phyloP scores from a whole-genome alignment of 2,797 vertebrate genomes.

The Lacerta bilineata region DNA sequence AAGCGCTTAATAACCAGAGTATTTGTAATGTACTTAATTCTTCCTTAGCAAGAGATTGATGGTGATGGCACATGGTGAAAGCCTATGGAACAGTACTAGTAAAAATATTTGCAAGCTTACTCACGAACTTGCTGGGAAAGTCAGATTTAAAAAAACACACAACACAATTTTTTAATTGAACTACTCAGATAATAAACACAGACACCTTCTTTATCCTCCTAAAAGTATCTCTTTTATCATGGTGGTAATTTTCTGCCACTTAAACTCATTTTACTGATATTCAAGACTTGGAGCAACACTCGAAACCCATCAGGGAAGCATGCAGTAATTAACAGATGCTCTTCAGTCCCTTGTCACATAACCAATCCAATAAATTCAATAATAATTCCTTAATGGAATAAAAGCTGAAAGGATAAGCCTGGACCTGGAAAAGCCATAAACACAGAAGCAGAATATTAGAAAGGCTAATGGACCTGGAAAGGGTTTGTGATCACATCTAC shows the following conservation, averaged over 20 bases:
- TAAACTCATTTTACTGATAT: conserved; percentile 25
- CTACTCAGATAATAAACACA: conserved; percentile 40
- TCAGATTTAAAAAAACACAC: neutral
- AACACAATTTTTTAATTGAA: neutral
- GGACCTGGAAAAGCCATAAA: conserved; percentile 9
- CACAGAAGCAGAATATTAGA: conserved; percentile 46
- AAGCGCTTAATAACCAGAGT: neutral
- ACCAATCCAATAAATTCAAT: neutral
- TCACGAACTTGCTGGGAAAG: neutral
- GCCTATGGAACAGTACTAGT: neutral
- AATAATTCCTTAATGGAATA: conserved; percentile 15
- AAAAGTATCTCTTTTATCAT: conserved; percentile 68
- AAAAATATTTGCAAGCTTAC: neutral
- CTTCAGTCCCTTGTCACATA: neutral
- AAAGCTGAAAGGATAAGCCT: conserved; percentile 30
- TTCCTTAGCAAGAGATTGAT: neutral
- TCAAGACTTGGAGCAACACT: conserved; percentile 47
- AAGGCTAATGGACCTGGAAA: conserved; percentile 52
- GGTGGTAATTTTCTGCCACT: conserved; percentile 56
- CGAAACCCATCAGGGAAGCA: neutral
- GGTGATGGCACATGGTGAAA: neutral
- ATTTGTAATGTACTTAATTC: conserved; percentile 2
- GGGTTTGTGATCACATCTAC: conserved; percentile 51
- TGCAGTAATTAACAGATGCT: fast-evolving
- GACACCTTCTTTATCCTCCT: conserved; percentile 61